Base-by-base conservation (phyloP, 2,797 vertebrate species). In the Danionella dracula region DNA sequence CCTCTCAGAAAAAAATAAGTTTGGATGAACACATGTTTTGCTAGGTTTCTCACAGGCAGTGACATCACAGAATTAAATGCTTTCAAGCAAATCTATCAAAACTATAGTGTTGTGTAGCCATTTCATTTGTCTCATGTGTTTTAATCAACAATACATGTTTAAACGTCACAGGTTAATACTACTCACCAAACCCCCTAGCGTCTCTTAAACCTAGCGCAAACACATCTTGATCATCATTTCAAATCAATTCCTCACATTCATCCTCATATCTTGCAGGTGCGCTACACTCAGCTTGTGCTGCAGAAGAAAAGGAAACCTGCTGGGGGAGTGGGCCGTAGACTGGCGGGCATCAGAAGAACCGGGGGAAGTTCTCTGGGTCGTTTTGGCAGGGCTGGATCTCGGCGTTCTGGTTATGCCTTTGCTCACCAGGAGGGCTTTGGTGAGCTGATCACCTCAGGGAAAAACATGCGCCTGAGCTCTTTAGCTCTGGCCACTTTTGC, bases 351-450 rank as follows among this genome's bases (percentile, higher is more conserved):
- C 8, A 78, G 89, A 76, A 2, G 72, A 0, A 0, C 80, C 1
- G 80, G 86, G 34, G 85, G 81, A 1, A 84, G 83, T 82, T 89
- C 83, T 72, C 0, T 94, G 83, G 83, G 93, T 68, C 85, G 92
- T 0, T 79, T 89, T 1, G 90, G 92, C 0, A 91, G 89, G 0
- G 73, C 71, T 0, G 86, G 92, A 0, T 93, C 92, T 0, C 85
- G 90, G 9, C 89, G 93, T 64, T 96, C 95, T 0, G 94, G 94
- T 69, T 97, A 97, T 0, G 94, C 95, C 64, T 97, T 97, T 65
- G 93, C 95, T 1, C 95, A 97, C 79, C 94, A 96, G 79, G 95
- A 97, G 65, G 95, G 95, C 17, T 97, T 96, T 0, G 95, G 95
- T 29, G 95, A 97, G 78, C 91, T 97, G 70, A 97, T 97, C 77